These are phyloP conservation scores for Chalcis sispes DNA, from an alignment of 2,888 invertebrate genomes.

Conservation along the genomic window DNA sequence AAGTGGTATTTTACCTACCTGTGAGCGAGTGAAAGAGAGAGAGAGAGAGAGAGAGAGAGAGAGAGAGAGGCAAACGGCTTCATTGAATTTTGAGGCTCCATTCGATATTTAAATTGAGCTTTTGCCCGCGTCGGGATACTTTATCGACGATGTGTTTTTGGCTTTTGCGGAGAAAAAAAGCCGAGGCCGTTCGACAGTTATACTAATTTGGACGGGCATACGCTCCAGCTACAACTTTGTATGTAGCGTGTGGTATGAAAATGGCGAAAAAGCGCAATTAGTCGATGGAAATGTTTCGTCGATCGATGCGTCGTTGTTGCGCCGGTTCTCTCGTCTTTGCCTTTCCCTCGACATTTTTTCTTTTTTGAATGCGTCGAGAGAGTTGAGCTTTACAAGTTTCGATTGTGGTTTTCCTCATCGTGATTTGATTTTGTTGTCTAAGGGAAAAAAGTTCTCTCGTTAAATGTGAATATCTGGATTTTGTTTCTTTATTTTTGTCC, in stretches of 20 bases:
- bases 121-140: conserved; percentile 1
- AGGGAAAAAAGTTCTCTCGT: background rate
- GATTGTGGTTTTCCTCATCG: background rate
- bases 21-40: background rate
- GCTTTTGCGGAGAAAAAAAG: background rate
- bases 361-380: background rate
- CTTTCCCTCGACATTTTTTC: background rate
- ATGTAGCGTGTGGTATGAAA: background rate
- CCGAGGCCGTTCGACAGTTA: background rate
- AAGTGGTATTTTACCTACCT: too few relatives aligned
- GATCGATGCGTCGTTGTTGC: background rate
- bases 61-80: background rate
- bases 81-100: conserved; percentile 32
- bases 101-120: conserved; percentile 46
- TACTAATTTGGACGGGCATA: conserved; percentile 17
- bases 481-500: too few relatives aligned
- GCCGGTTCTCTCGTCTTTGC: too few relatives aligned
- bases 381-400: background rate
- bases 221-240: too few relatives aligned
- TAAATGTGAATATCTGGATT: conserved; percentile 14
- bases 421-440: background rate
- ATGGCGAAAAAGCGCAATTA: conserved; percentile 38
- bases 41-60: background rate
- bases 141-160: background rate
- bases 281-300: conserved; percentile 37